Conservation (phyloP, 1,140 invertebrate genomes). For the Harlomillsia oculata region DNA sequence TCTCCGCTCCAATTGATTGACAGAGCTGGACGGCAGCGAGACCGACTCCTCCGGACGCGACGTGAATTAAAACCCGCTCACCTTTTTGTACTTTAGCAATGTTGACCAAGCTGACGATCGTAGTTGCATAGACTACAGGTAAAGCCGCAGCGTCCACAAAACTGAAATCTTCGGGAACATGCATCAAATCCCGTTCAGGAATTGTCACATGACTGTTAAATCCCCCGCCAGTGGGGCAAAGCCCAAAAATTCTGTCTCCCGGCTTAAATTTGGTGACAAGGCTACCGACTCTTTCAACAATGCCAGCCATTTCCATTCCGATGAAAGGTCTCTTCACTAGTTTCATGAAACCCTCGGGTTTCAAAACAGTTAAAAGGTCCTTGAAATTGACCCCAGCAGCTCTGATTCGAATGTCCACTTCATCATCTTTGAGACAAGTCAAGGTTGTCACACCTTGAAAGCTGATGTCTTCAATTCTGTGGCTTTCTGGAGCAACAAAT, state of each 20-base stretch:
- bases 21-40: constrained; percentile 50
- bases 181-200: not conserved
- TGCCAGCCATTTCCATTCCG: constrained; percentile 3
- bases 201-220: constrained; percentile 14
- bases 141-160: constrained; percentile 10
- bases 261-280: constrained; percentile 2
- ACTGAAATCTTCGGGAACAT: not conserved
- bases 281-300: constrained; percentile 3
- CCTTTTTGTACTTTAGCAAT: constrained; percentile 38
- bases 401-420: constrained; percentile 11
- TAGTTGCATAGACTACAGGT: constrained; percentile 10
- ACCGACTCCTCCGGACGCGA: constrained; percentile 54
- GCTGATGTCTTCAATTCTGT: constrained; percentile 6
- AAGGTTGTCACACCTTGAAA: not conserved
- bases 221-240: not conserved
- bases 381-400: constrained; percentile 17
- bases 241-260: constrained; percentile 14
- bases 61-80: constrained; percentile 51
- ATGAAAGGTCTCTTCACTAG: not conserved
- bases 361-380: constrained; percentile 2
- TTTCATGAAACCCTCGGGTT: not conserved
- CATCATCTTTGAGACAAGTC: not conserved
- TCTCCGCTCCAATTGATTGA: constrained; percentile 38
- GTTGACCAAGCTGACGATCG: constrained; percentile 3
- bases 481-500: no score